Percentiles rank a stretch among this genome's conserved stretches.
Evolutionary conservation across 2,113 vertebrate genomes (phyloP).

Genomic region (Prochilodus magdalenae): DNA sequence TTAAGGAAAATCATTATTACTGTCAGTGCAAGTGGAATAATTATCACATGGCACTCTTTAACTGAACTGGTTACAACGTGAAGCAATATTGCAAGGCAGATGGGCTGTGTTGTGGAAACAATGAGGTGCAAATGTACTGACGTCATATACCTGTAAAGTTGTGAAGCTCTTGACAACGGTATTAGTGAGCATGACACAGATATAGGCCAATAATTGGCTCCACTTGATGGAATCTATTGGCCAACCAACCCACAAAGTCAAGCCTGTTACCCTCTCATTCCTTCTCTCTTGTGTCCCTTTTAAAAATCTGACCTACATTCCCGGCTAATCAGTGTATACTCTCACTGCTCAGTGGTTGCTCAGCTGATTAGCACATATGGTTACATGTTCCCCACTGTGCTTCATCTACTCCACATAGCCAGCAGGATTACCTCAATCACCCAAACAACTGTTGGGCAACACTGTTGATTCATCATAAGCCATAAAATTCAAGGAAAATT

Average conservation of each 20-base stretch:
- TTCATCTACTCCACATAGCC: background rate
- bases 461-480: background rate
- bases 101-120: background rate
- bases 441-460: background rate
- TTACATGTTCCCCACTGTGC: slow-evolving; percentile 1
- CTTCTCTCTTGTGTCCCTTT: background rate
- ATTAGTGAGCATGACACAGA: background rate
- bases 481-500: slow-evolving; percentile 31
- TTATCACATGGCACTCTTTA: background rate
- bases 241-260: slow-evolving; percentile 4
- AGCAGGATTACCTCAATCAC: background rate
- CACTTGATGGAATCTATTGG: background rate
- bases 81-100: background rate
- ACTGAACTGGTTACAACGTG: background rate
- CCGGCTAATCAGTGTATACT: slow-evolving; percentile 47
- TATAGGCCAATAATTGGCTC: background rate
- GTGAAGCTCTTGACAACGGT: background rate
- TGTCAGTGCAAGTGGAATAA: background rate
- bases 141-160: background rate
- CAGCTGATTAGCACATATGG: slow-evolving; percentile 23
- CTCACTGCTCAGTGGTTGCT: slow-evolving; percentile 27
- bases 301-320: slow-evolving; percentile 47
- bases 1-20: background rate
- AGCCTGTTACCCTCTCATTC: background rate
- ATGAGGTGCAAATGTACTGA: background rate